Conservation (phyloP, 2,888 invertebrate species). For the Caenorhabditis plicata region DNA sequence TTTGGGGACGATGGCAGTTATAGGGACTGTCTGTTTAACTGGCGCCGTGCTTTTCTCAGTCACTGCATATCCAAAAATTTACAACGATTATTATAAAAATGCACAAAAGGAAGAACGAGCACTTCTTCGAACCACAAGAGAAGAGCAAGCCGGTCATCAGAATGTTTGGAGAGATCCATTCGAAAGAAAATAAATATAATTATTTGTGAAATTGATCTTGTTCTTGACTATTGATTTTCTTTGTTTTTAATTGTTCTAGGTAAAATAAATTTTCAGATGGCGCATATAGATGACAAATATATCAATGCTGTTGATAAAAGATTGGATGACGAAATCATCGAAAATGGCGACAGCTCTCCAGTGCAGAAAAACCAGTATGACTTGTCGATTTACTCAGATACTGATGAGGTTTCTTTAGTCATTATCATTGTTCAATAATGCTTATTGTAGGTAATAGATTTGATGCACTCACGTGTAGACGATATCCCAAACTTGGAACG, state of each 20-base stretch:
- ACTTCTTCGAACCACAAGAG: conserved; percentile 40
- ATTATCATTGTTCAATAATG: neutral
- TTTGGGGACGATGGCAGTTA: conserved; percentile 54
- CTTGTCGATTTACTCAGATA: conserved; percentile 22
- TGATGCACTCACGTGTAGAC: conserved; percentile 57
- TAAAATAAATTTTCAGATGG: conserved; percentile 11
- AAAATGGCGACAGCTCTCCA: conserved; percentile 28
- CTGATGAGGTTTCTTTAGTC: conserved; percentile 10
- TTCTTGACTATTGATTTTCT: conserved; percentile 1
- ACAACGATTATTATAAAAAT: conserved; percentile 53
- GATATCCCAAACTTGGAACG: conserved; percentile 51
- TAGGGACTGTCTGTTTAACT: conserved; percentile 42
- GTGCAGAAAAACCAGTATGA: conserved; percentile 48
- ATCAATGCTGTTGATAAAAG: too few species aligned
- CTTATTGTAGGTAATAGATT: conserved; percentile 39
- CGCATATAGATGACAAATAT: too few species aligned
- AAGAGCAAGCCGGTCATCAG: conserved; percentile 50
- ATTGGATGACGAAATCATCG: conserved; percentile 28
- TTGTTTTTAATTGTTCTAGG: conserved; percentile 1
- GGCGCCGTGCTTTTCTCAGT: conserved; percentile 50
- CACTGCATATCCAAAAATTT: conserved; percentile 50
- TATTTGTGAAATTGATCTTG: neutral
- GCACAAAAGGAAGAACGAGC: conserved; percentile 55
- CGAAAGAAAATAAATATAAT: conserved; percentile 32
- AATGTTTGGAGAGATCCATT: conserved; percentile 58